Percentiles rank a stretch among this genome's conserved stretches.
Evolutionary conservation across 2,113 vertebrate genomes (phyloP).

Genomic region (Plecotus auritus): DNA sequence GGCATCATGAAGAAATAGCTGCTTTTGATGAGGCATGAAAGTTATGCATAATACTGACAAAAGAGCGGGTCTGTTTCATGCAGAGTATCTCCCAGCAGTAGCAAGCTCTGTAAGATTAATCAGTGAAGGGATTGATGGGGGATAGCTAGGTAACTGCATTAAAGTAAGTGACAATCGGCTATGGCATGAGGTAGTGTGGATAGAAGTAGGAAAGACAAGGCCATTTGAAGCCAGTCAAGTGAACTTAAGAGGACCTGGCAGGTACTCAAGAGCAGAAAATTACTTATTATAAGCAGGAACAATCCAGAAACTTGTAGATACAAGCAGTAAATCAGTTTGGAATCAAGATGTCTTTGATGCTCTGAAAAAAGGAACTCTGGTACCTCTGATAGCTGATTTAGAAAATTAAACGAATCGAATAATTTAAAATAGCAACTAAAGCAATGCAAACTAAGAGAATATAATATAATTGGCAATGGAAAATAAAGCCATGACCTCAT

Average conservation of each 20-base stretch:
- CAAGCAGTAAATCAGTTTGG: background rate
- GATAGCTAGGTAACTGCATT: background rate
- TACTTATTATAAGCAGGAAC: background rate
- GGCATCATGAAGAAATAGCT: background rate
- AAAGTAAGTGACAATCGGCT: background rate
- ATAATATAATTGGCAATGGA: background rate
- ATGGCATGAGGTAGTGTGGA: background rate
- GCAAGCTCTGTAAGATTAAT: background rate
- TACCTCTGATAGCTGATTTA: background rate
- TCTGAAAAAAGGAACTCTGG: background rate
- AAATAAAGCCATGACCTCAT: background rate
- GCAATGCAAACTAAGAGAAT: background rate
- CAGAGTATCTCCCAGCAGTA: background rate
- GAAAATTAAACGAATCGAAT: background rate
- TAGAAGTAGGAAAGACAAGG: background rate
- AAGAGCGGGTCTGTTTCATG: background rate
- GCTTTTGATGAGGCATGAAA: background rate
- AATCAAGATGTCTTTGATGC: background rate
- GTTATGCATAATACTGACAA: background rate
- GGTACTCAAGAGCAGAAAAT: background rate
- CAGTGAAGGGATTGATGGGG: background rate
- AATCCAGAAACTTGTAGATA: background rate
- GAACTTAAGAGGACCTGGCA: background rate
- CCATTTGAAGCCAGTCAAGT: background rate
- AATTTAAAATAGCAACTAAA: background rate